These are phyloP conservation scores for Polypedilum pembai DNA, from an alignment of 1,140 invertebrate genomes.

Conservation along the genomic window DNA sequence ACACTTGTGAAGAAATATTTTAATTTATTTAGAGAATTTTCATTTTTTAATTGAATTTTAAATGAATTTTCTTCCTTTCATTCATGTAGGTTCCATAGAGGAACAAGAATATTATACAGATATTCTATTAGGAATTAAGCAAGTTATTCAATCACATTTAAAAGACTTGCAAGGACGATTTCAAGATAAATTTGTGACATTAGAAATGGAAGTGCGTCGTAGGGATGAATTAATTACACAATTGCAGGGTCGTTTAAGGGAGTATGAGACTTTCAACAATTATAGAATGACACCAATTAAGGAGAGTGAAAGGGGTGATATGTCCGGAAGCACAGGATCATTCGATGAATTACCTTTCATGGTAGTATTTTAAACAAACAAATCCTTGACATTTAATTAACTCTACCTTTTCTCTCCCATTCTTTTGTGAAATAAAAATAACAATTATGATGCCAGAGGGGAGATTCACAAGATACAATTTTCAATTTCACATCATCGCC, in stretches of 20 bases:
- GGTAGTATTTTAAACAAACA: slow-evolving; percentile 47
- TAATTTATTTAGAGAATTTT: neutral
- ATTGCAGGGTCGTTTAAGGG: slow-evolving; percentile 61
- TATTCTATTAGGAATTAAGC: slow-evolving; percentile 63
- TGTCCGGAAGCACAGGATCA: slow-evolving; percentile 43
- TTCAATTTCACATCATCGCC: slow-evolving; percentile 48
- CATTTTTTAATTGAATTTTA: neutral
- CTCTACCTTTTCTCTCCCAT: neutral
- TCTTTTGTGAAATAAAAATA: neutral
- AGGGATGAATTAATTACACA: slow-evolving; percentile 70
- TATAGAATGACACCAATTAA: slow-evolving; percentile 36
- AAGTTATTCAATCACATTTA: slow-evolving; percentile 64
- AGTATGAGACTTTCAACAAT: slow-evolving; percentile 49
- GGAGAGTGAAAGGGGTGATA: slow-evolving; percentile 34
- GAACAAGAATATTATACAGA: slow-evolving; percentile 70
- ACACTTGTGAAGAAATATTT: neutral
- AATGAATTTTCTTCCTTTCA: slow-evolving; percentile 28
- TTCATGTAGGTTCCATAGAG: slow-evolving; percentile 46
- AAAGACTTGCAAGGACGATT: slow-evolving; percentile 59
- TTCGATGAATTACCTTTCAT: slow-evolving; percentile 46
- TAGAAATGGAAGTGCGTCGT: slow-evolving; percentile 66
- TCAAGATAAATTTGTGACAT: slow-evolving; percentile 57
- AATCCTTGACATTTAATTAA: slow-evolving; percentile 33
- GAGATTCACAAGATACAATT: slow-evolving; percentile 51
- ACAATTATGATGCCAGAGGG: slow-evolving; percentile 44